phyloP scores from a whole-genome alignment of 2,888 invertebrate species.

The Limnephilus marmoratus region DNA sequence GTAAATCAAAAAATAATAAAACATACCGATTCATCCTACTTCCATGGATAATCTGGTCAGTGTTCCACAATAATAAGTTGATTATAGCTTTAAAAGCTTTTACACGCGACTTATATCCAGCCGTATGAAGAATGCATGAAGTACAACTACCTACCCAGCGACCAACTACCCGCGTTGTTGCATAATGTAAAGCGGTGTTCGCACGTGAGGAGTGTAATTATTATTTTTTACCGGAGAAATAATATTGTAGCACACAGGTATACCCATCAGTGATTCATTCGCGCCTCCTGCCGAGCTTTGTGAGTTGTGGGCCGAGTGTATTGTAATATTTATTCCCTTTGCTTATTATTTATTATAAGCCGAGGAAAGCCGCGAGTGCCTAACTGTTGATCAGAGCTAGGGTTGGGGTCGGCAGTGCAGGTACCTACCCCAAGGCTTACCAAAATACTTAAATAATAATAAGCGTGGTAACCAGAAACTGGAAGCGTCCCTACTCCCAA shows the following conservation, averaged over 20 bases:
- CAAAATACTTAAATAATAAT: background rate
- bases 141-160: background rate
- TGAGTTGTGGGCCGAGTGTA: background rate
- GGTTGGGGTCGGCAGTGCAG: background rate
- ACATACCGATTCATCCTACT: too few relatives aligned
- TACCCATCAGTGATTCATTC: too few relatives aligned
- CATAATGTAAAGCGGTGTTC: background rate
- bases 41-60: background rate
- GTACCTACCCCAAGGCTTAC: background rate
- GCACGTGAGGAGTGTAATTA: background rate
- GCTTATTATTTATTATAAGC: background rate
- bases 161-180: background rate
- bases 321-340: background rate
- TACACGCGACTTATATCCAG: background rate
- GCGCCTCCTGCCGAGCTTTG: too few relatives aligned
- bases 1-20: too few relatives aligned
- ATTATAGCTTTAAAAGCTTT: background rate
- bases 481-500: background rate
- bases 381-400: background rate
- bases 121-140: background rate
- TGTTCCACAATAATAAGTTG: background rate
- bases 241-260: too few relatives aligned
- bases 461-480: background rate
- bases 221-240: background rate
- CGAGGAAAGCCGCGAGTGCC: background rate